These are phyloP conservation scores for Cavia aperea DNA, from an alignment of 2,113 vertebrate genomes.

Conservation along the genomic window DNA sequence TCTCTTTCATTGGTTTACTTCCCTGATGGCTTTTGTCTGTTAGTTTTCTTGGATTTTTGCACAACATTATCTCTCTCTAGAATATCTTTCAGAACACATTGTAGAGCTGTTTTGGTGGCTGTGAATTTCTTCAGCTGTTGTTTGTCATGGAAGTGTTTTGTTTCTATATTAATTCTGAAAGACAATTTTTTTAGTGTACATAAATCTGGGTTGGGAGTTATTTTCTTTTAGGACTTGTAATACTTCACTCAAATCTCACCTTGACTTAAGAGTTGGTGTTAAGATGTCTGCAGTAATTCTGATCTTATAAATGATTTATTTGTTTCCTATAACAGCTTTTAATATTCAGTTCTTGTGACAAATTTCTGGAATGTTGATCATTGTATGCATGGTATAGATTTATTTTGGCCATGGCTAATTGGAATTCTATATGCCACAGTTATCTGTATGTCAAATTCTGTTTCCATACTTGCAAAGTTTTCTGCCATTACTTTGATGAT, in stretches of 20 bases:
- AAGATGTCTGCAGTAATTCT: background rate
- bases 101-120: background rate
- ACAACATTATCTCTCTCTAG: background rate
- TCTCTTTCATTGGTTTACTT: background rate
- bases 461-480: background rate
- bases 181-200: background rate
- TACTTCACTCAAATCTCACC: background rate
- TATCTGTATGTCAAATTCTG: background rate
- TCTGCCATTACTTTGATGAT: background rate
- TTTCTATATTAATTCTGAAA: background rate
- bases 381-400: background rate
- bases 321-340: background rate
- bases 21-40: background rate
- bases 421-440: background rate
- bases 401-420: background rate
- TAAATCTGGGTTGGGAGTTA: background rate
- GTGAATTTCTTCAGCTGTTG: background rate
- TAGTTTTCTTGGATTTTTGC: background rate
- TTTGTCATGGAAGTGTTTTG: background rate
- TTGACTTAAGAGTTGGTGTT: background rate
- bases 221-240: background rate
- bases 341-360: background rate
- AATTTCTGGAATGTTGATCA: background rate
- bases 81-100: background rate
- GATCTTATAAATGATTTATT: background rate